Evolutionary conservation across 2,797 vertebrate genomes (phyloP).

Genomic region (Phoeniculus purpureus): DNA sequence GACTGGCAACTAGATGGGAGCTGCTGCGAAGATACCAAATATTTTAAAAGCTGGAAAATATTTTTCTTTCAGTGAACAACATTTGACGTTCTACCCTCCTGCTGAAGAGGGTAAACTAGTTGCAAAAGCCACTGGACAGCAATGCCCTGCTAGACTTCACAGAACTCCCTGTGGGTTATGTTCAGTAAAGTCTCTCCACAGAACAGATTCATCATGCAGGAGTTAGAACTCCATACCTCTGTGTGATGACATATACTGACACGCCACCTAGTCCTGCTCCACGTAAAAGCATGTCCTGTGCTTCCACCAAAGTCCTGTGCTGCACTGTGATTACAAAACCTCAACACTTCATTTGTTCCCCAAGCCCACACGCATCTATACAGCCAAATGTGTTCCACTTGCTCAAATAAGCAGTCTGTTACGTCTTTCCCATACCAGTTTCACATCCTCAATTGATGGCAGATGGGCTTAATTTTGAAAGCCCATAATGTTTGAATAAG

Average conservation of each 20-base stretch:
- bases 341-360: neutral
- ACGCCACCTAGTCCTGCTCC: neutral
- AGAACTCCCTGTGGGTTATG: neutral
- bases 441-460: neutral
- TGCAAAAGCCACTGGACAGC: neutral
- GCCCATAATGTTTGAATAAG: neutral
- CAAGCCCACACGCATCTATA: neutral
- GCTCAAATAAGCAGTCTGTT: neutral
- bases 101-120: neutral
- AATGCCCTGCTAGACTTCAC: neutral
- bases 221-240: neutral
- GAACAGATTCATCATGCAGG: neutral
- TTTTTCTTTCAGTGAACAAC: neutral
- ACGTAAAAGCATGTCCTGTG: accelerated
- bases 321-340: neutral
- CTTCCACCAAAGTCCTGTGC: neutral
- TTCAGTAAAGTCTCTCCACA: neutral
- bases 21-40: accelerated
- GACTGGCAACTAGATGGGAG: neutral
- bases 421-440: neutral
- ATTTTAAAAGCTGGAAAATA: neutral
- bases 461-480: neutral
- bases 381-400: neutral
- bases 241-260: neutral
- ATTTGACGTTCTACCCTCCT: neutral